Evolutionary conservation across 2,888 invertebrate species (phyloP), one percentile per base, ranked within the genome.

Genomic region (Nomada fabriciana): DNA sequence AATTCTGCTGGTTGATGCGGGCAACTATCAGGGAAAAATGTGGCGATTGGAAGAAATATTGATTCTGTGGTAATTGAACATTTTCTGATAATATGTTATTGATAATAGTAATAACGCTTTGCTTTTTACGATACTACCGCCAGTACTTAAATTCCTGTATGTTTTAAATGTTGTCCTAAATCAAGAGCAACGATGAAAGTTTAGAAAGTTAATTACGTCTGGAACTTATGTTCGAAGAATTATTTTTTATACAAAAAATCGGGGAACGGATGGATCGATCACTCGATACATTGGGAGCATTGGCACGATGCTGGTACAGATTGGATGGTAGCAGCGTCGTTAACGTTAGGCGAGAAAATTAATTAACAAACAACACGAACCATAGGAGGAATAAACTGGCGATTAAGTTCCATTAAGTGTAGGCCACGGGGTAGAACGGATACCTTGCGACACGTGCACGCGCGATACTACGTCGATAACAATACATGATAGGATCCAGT

Each of bases 351-450:
- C 53, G 25, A 23, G 23, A 43, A 69, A 43, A 73, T 69, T 81
- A 73, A 76, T 76, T 73, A 65, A 52, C 53, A 65, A 59, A 53
- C 74, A 64, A 23, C 53, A 20, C 25, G 20, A 36, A 20, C 36
- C 47, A 23, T 25, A 57, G 42, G 20, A 11, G n/a, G 59, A 70
- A 60, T 53, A 64, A 68, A 72, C 52, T 42, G 63, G 47, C 57
- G 63, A 75, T 79, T 64, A 64, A 25, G 52, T 59, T 47, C 29
- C 52, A 79, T 79, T 79, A 76, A 65, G 18, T 52, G 63, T 18
- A 25, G 64, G 20, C 57, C 43, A 18, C 53, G 36, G 10, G 36
- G 43, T 4, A 43, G 53, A 42, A 50, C 59, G 67, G 50, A 70
- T 47, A 53, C 61, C 36, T 67, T 52, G 60, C 52, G 52, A 60